These are phyloP conservation scores for Hemibagrus wyckioides DNA, from an alignment of 2,113 vertebrate species.

Conservation along the genomic window DNA sequence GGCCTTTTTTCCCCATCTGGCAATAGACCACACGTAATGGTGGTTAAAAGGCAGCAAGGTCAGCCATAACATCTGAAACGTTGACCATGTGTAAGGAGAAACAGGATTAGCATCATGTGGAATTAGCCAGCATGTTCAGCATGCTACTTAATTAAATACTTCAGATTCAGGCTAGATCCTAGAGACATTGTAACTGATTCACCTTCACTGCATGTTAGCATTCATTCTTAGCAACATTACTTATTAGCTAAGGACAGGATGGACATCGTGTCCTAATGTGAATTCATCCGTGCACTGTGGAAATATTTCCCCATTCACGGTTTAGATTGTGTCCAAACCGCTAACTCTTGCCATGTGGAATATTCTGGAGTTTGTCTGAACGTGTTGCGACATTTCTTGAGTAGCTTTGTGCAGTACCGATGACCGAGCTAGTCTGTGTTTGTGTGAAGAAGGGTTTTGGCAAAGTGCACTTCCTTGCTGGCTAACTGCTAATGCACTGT, in stretches of 20 bases:
- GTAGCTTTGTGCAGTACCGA: constrained; percentile 43
- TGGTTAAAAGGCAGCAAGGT: constrained; percentile 54
- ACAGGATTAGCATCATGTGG: constrained; percentile 45
- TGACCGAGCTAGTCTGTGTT: constrained; percentile 22
- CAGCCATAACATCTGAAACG: constrained; percentile 19
- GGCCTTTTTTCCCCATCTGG: constrained; percentile 47
- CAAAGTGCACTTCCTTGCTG: not conserved
- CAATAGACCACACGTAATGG: constrained; percentile 30
- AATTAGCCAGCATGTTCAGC: not conserved
- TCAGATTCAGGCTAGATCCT: not conserved
- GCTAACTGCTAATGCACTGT: not conserved
- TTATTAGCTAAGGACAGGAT: not conserved
- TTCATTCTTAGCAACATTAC: not conserved
- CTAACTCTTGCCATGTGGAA: not conserved
- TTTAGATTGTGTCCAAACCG: not conserved
- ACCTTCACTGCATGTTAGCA: not conserved
- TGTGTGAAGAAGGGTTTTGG: constrained; percentile 37
- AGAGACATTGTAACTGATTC: not conserved
- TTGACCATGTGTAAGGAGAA: constrained; percentile 34
- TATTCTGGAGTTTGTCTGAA: not conserved
- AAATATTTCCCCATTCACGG: not conserved
- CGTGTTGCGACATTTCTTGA: constrained; percentile 3
- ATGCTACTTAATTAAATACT: not conserved
- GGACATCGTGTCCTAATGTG: not conserved
- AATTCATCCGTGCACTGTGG: not conserved